Evolutionary conservation across 2,888 invertebrate species (phyloP), one percentile per base, ranked within the genome.

Genomic region (Orthosia gothica): DNA sequence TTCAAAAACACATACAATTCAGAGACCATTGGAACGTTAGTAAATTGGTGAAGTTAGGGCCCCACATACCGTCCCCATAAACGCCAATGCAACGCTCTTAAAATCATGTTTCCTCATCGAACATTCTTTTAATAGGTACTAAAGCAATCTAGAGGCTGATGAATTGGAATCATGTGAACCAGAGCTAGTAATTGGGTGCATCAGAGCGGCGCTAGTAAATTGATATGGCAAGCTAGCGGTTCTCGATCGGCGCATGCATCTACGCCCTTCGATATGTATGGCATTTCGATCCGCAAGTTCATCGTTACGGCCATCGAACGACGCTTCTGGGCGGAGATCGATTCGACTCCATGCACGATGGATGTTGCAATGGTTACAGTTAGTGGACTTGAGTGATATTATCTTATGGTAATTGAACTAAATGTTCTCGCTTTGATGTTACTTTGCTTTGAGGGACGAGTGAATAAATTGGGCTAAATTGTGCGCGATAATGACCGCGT

Each of bases 181-280:
- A 92, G 92, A 93, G 92, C 92, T 92, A 92, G 94, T 96, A 95
- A 96, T 95, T 95, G 95, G 94, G 94, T 93, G 94, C 95, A 95
- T 90, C 93, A 91, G 93, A 95, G 93, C 95, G 93, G 90, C 90
- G 91, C 91, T 92, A 90, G 95, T 96, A 96, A 87, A 96, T 96
- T 96, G 95, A 96, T 95, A 95, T 91, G 91, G 93, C 91, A 91
- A 92, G 89, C 90, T 96, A 96, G 95, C 96, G 96, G 96, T 95
- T 93, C 91, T 93, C 86, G 84, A 91, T 91, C 91, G 88, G 87
- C 86, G 88, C 92, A 91, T 93, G 91, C 92, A 91, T 91, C 90
- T 91, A 93, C 93, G 92, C 93, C 94, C 95, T 95, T 87, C 85
- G 87, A 87, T 87, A 86, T 87, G 86, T 89, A 89, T 90, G 88